phyloP scores from a whole-genome alignment of 2,797 vertebrate species.

The Parotocinclus haroldoi region DNA sequence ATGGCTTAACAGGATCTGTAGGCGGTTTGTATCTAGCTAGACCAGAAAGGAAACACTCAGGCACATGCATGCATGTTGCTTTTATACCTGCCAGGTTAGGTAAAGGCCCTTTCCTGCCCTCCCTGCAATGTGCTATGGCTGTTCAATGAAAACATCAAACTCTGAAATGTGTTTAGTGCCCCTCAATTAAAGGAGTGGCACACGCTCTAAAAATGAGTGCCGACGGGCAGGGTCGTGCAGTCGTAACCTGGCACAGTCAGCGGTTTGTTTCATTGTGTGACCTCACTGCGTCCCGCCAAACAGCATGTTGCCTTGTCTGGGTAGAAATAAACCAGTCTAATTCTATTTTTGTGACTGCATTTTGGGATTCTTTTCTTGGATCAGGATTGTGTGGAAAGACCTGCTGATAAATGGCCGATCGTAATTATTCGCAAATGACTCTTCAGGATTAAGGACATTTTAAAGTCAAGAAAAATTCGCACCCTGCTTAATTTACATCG shows the following conservation, averaged over 20 bases:
- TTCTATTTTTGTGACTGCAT: conserved; percentile 20
- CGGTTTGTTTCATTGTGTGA: conserved; percentile 38
- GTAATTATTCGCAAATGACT: no score
- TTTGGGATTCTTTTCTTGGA: conserved; percentile 13
- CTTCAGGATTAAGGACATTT: no score
- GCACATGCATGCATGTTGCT: conserved; percentile 11
- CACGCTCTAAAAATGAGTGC: conserved; percentile 28
- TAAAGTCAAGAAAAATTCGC: background rate
- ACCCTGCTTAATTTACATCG: background rate
- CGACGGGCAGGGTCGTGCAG: conserved; percentile 21
- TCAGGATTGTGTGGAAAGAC: conserved; percentile 7
- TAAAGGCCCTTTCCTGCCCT: conserved; percentile 34
- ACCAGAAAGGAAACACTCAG: conserved; percentile 34
- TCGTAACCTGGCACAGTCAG: conserved; percentile 13
- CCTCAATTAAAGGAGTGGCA: conserved; percentile 39
- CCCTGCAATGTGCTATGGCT: conserved; percentile 39
- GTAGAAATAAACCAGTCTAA: conserved; percentile 32
- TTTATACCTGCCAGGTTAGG: conserved; percentile 40
- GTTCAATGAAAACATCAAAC: conserved; percentile 44
- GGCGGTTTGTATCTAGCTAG: conserved; percentile 18
- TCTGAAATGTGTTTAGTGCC: conserved; percentile 48
- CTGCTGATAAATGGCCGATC: background rate
- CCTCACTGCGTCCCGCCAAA: conserved; percentile 25
- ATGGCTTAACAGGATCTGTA: conserved; percentile 15
- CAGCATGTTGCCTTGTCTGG: conserved; percentile 9